phyloP scores from a whole-genome alignment of 2,113 vertebrate genomes.

The Eulacestoma nigropectus region DNA sequence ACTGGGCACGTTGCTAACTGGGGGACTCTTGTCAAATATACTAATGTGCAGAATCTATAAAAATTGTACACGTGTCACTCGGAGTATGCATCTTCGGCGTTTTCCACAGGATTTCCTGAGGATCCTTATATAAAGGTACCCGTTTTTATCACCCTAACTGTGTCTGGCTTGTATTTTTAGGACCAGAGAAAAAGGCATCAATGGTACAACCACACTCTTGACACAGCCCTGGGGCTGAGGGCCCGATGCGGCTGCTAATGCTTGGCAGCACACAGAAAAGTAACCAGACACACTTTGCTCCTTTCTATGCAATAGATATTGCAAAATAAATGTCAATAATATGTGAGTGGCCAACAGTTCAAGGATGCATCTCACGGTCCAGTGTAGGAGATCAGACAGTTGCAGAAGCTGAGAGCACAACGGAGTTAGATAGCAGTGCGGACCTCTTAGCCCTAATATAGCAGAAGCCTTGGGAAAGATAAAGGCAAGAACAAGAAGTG shows the following conservation, averaged over 20 bases:
- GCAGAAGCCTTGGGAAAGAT: too few species aligned
- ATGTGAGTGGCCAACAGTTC: not conserved
- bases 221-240: accelerated
- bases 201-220: not conserved
- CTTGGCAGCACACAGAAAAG: accelerated
- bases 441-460: too few species aligned
- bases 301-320: not conserved
- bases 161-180: not conserved
- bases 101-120: not conserved
- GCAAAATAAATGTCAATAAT: not conserved
- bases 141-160: not conserved
- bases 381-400: too few species aligned
- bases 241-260: accelerated
- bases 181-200: not conserved
- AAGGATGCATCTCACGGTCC: not conserved
- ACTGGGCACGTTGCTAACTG: accelerated
- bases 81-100: accelerated
- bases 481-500: too few species aligned
- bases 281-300: not conserved
- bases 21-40: not conserved
- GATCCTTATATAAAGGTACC: not conserved
- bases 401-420: too few species aligned
- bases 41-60: not conserved
- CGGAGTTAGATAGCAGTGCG: too few species aligned
- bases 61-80: not conserved